A percentile compares a stretch with the other conserved stretches of the same genome.
These are phyloP conservation scores for Odontamblyopus lacepedii DNA, from an alignment of 2,797 vertebrate species.

Conservation along the genomic window DNA sequence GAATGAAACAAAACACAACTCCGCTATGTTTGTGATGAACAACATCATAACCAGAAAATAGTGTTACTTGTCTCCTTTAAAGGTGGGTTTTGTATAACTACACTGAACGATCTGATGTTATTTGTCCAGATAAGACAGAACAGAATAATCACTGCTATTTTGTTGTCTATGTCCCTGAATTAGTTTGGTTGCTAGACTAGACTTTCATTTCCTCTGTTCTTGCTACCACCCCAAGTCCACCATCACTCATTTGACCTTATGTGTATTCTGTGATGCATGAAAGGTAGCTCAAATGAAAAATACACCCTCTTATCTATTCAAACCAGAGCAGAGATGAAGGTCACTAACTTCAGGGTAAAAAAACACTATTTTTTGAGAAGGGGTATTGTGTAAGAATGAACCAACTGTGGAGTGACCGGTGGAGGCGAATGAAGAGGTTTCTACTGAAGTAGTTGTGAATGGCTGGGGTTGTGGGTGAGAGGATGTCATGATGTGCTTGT, in stretches of 20 bases:
- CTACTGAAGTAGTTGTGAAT: not conserved
- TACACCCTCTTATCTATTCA: not conserved
- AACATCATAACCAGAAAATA: too few species aligned
- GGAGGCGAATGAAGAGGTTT: not conserved
- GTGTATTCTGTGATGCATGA: not conserved
- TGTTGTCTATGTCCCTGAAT: conserved; percentile 7
- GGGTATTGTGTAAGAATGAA: not conserved
- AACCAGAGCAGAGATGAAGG: not conserved
- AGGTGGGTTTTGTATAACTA: not conserved
- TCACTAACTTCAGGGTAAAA: not conserved
- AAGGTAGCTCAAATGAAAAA: not conserved
- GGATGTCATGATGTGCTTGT: too few species aligned
- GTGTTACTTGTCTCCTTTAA: too few species aligned
- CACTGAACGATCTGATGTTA: not conserved
- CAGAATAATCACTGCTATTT: conserved; percentile 18
- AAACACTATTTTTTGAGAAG: not conserved
- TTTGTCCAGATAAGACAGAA: conserved; percentile 15
- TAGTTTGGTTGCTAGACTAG: not conserved
- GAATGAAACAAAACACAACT: too few species aligned
- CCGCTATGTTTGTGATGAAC: too few species aligned
- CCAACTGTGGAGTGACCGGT: not conserved
- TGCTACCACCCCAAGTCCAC: not conserved
- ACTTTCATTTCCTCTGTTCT: conserved; percentile 2
- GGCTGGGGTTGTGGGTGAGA: not conserved
- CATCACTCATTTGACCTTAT: not conserved